Evolutionary conservation across 2,888 invertebrate species (phyloP), one percentile per base, ranked within the genome.

Genomic region (Dichetophora obliterata): DNA sequence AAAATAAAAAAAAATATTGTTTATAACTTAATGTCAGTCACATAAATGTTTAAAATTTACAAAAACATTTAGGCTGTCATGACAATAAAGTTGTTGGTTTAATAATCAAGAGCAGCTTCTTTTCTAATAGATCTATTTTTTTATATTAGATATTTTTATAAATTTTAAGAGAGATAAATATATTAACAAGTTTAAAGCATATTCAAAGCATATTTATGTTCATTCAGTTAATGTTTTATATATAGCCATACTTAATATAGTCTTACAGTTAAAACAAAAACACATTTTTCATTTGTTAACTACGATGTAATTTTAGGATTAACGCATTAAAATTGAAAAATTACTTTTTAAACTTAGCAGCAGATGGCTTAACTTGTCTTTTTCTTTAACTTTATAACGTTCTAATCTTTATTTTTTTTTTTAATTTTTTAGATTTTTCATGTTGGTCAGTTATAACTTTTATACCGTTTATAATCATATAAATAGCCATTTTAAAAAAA

Each of bases 201-300:
- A 85, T 83, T 85, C 85, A 85, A 85, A 85, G 85, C 85, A 85
- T 83, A 78, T 31, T 31, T 31, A 31, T 81, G 75, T 74, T 34
- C 43, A n/a, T 72, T 70, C 54, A 71, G 22, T 72, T 19, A 31
- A 48, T 31, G 31, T 63, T 43, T 31, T 63, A 48, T 63, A 75
- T 73, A 54, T 63, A 63, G 43, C 34, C 27, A 31, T 63, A 63
- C 31, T 19, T 63, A 27, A 34, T 11, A 16, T 31, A 63, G 0
- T 63, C 19, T 19, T 54, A n/a, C n/a, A 63, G 68, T 69, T 77
- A 77, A 63, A 72, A 78, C 78, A 71, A 77, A 66, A 78, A 76
- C 76, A 75, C 76, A 66, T 75, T 77, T 77, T 75, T 54, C 52
- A 24, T 22, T 43, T 63, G 50, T 79, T 24, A 22, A 27, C 48